Percentiles rank a stretch among this genome's conserved stretches.
These are phyloP conservation scores for Bombus difficillimus DNA, from an alignment of 1,140 invertebrate genomes.

Conservation along the genomic window DNA sequence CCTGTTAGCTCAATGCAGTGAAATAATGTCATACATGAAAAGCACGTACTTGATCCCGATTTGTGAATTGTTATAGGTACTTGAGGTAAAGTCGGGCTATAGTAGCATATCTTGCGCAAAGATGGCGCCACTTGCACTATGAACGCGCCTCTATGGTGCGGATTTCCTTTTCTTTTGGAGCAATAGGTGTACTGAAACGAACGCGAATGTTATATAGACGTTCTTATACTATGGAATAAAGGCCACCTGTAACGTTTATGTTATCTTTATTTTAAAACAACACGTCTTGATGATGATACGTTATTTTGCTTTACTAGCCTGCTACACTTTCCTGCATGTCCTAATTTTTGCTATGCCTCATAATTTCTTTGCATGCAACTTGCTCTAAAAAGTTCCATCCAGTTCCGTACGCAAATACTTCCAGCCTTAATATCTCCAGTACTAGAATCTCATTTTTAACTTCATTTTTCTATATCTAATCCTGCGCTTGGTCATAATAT, in stretches of 20 bases:
- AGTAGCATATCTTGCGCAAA: constrained; percentile 45
- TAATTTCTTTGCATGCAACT: too few species aligned
- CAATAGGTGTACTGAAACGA: constrained; percentile 7
- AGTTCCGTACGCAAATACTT: too few species aligned
- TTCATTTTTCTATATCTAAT: not conserved
- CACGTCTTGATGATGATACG: not conserved
- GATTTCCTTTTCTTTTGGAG: not conserved
- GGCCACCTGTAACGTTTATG: not conserved
- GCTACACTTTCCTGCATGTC: too few species aligned
- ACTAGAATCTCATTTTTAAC: not conserved
- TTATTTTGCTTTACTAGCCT: not conserved
- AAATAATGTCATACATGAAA: constrained; percentile 47
- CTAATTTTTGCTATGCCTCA: too few species aligned
- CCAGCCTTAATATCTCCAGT: too few species aligned
- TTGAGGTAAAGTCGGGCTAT: constrained; percentile 4
- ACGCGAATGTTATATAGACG: not conserved
- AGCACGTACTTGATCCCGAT: constrained; percentile 34
- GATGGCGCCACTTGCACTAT: constrained; percentile 61
- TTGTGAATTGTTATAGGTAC: constrained; percentile 30
- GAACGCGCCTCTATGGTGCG: not conserved
- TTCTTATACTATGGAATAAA: constrained; percentile 3
- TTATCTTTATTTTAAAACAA: not conserved
- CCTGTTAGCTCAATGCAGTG: constrained; percentile 36
- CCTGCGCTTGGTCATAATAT: not conserved
- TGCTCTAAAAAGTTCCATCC: too few species aligned